Evolutionary conservation across 2,888 invertebrate species (phyloP), one percentile per base, ranked within the genome.

Genomic region (Lymantria monacha): DNA sequence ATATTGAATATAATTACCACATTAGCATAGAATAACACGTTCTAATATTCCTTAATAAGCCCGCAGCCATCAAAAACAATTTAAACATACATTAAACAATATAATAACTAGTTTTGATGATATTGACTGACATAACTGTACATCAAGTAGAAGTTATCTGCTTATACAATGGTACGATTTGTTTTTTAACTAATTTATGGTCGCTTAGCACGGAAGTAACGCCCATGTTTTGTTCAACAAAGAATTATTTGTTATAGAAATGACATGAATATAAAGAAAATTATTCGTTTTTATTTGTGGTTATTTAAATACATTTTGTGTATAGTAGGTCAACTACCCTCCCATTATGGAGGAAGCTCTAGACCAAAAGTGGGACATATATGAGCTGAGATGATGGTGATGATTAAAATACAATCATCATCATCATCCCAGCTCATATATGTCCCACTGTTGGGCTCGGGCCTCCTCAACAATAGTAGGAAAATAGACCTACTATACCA

Each of bases 141-240:
- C 83, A 81, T 84, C 79, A 79, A 71, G 80, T 84, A 79, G 79
- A 55, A 72, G 63, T 70, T 80, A 79, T 85, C 81, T 83, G 46
- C 53, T 49, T 53, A 80, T 85, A 83, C 78, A 80, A 83, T 80
- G 75, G 78, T 62, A 83, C 73, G 87, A 87, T 88, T 89, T 88
- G 86, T 87, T 89, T 87, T 85, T 90, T 86, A 87, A 88, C 82
- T 87, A 87, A 87, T 88, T 89, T 89, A 89, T 87, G 78, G 76
- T 68, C 73, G 72, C 79, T 81, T 72, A 57, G 69, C 88, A 89
- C 81, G 89, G 70, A 75, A 83, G 62, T 65, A 57, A 79, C 85
- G 85, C 84, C 84, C 81, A 78, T 78, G 66, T 65, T 47, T 51
- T 61, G 52, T 53, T 48, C 15, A 7, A 53, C 59, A 13, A 3